These are phyloP conservation scores for Rhagium mordax DNA, from an alignment of 2,888 invertebrate species.

Conservation along the genomic window DNA sequence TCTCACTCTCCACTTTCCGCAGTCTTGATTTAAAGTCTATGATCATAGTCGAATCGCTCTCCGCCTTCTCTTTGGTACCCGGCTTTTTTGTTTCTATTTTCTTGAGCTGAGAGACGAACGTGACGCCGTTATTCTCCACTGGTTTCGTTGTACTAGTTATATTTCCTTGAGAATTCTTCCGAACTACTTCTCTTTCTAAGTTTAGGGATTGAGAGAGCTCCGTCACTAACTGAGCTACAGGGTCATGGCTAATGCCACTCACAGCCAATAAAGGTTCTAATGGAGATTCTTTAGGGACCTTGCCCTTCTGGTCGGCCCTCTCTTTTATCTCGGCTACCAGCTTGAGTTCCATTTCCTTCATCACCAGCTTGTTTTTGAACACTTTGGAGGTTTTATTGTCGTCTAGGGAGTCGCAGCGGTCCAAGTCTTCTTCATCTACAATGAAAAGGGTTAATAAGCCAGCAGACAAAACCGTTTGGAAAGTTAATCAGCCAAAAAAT, in stretches of 20 bases:
- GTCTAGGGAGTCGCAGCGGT: constrained; percentile 20
- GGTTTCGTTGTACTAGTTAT: constrained; percentile 53
- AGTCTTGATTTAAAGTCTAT: constrained; percentile 89
- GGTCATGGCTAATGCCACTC: constrained; percentile 77
- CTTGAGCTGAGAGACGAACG: constrained; percentile 81
- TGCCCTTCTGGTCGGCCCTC: constrained; percentile 78
- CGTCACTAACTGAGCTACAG: constrained; percentile 85
- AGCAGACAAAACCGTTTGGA: not conserved
- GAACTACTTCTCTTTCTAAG: constrained; percentile 52
- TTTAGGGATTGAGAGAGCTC: constrained; percentile 90
- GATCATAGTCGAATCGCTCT: constrained; percentile 76
- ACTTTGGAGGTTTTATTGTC: constrained; percentile 62
- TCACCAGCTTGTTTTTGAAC: constrained; percentile 73
- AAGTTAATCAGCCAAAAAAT: too few species aligned
- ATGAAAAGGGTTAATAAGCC: constrained; percentile 19
- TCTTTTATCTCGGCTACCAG: constrained; percentile 89
- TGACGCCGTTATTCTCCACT: constrained; percentile 64
- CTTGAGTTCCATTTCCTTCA: constrained; percentile 89
- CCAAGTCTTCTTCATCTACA: constrained; percentile 46
- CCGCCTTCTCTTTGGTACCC: constrained; percentile 72
- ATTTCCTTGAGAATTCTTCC: constrained; percentile 57
- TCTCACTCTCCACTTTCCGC: constrained; percentile 82
- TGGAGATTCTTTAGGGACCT: constrained; percentile 73
- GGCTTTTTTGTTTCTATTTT: constrained; percentile 80
- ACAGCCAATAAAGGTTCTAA: constrained; percentile 67